Percentiles rank a stretch among this genome's conserved stretches.
These are phyloP conservation scores for Mormoops blainvillei DNA, from an alignment of 2,113 vertebrate species.

Conservation along the genomic window DNA sequence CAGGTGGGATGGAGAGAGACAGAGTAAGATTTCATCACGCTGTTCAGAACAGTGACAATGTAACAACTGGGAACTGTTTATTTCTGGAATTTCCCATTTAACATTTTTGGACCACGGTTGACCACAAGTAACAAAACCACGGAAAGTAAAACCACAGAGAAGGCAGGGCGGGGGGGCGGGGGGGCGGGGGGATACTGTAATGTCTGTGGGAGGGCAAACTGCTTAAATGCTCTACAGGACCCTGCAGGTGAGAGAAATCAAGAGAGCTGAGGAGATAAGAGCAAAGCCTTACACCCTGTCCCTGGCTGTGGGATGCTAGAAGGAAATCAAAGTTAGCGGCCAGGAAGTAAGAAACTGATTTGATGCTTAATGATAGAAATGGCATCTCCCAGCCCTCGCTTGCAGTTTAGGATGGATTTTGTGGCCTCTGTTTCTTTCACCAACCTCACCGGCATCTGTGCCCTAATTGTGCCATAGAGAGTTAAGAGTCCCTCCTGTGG, in stretches of 20 bases:
- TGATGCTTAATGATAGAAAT: neutral
- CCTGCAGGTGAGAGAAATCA: neutral
- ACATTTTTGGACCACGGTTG: neutral
- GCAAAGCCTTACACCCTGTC: neutral
- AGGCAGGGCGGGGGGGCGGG: neutral
- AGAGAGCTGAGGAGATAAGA: neutral
- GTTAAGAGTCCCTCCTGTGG: too few species aligned
- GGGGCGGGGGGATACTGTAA: neutral
- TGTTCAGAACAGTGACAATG: neutral
- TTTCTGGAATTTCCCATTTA: neutral
- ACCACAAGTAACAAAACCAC: neutral
- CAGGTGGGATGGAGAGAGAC: neutral
- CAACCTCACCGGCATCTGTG: neutral
- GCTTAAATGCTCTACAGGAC: neutral
- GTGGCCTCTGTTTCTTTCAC: neutral
- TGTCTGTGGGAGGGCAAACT: neutral
- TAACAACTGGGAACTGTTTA: neutral
- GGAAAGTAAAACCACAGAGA: neutral
- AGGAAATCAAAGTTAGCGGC: neutral
- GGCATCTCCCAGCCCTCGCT: neutral
- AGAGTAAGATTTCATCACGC: neutral
- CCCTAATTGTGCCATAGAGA: fast-evolving
- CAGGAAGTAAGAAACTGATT: neutral
- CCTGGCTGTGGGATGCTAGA: neutral
- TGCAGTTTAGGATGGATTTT: neutral